Base-by-base conservation (phyloP, 2,797 vertebrate species). In the Gouania willdenowi region DNA sequence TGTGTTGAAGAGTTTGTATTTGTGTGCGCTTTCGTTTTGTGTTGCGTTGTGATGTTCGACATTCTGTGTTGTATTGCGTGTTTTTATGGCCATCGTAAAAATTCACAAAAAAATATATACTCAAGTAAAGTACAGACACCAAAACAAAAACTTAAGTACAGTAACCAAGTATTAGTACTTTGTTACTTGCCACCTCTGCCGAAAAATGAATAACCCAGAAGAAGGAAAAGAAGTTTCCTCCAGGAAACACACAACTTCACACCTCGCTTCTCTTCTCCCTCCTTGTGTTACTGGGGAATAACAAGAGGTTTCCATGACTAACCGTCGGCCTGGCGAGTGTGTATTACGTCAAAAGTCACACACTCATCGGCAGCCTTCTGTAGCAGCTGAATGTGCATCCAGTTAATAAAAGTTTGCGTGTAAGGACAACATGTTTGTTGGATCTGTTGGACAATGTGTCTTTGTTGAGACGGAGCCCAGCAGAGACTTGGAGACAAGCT, bases 311-410 rank as follows among this genome's bases (percentile, higher is more conserved):
- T 71, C 50, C 50, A 36, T 86, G 79, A 81, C 63, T 79, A 75
- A 81, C 42, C 44, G 54, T 74, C 58, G 26, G 68, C 57, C 60
- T 53, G 56, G 58, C 29, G 9, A 71, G 47, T 62, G 68, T 66
- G 55, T 56, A 41, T 77, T 77, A 63, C 66, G 63, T 84, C 77
- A 79, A 76, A 79, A 75, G 58, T 79, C 69, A 59, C 70, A 75
- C 75, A 70, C 41, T 80, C 74, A 77, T 79, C 66, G 63, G 63
- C 56, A 42, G 72, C 63, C 72, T 72, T 78, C 75, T 75, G 67
- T 53, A 69, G 64, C 56, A 49, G 53, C 66, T 54, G 48, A 71
- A 55, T 56, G 63, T 66, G 62, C 35, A 41, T 63, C 45, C 55
- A 53, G 51, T 66, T 62, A 65, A n/a, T n/a, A n/a, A 53, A 75